Conservation (phyloP, 1,140 invertebrate genomes). For the Microplitis demolitor region DNA sequence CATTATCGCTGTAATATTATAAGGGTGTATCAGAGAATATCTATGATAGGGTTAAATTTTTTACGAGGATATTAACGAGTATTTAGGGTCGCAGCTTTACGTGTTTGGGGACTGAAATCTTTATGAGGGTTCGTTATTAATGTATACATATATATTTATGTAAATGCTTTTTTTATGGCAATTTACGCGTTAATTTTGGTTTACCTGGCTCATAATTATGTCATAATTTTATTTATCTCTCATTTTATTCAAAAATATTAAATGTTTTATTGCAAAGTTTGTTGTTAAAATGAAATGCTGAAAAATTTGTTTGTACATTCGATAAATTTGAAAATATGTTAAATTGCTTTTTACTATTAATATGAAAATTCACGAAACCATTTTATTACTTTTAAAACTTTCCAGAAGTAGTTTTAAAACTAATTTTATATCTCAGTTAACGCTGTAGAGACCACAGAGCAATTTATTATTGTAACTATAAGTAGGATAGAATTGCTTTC, state of each 20-base stretch:
- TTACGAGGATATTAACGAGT: constrained; percentile 21
- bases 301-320: no score
- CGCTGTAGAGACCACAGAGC: neutral
- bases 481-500: neutral
- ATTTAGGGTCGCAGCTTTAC: constrained; percentile 17
- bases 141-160: no score
- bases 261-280: no score
- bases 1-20: neutral
- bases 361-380: neutral
- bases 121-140: neutral
- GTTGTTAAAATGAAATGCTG: no score
- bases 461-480: neutral
- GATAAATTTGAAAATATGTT: neutral
- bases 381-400: neutral
- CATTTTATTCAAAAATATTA: no score
- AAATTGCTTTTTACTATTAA: neutral
- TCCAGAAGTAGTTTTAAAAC: constrained; percentile 11
- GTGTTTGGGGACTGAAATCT: constrained; percentile 2
- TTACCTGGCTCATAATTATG: neutral
- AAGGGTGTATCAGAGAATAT: neutral
- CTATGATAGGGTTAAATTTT: constrained; percentile 9
- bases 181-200: neutral
- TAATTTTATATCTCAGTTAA: constrained; percentile 15
- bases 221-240: no score
- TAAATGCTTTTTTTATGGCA: neutral